A percentile compares a stretch with the other conserved stretches of the same genome.
phyloP scores from a whole-genome alignment of 2,888 invertebrate species.

The Drosophila quinaria region DNA sequence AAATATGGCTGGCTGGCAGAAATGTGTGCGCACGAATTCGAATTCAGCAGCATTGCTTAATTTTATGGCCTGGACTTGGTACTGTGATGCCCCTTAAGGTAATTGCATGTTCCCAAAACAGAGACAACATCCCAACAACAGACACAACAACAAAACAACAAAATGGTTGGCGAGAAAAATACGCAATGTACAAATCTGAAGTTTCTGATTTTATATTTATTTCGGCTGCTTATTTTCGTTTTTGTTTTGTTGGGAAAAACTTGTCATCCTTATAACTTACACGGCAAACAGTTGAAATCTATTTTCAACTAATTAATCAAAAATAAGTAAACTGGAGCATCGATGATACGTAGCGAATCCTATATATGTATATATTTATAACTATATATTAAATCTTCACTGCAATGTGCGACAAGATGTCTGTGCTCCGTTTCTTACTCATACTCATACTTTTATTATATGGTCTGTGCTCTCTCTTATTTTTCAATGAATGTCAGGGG shows the following conservation, averaged over 20 bases:
- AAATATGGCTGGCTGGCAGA: conserved; percentile 53
- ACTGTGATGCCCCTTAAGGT: conserved; percentile 53
- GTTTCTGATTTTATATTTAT: conserved; percentile 29
- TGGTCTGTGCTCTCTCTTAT: conserved; percentile 21
- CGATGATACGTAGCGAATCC: conserved; percentile 60
- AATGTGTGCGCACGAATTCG: conserved; percentile 48
- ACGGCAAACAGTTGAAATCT: conserved; percentile 60
- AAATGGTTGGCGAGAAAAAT: conserved; percentile 46
- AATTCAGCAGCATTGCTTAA: conserved; percentile 22
- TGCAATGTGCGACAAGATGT: conserved; percentile 54
- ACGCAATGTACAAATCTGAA: conserved; percentile 32
- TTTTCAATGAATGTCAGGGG: conserved; percentile 59
- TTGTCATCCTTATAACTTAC: conserved; percentile 69
- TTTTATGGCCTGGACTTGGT: conserved; percentile 26
- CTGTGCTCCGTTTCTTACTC: conserved; percentile 46
- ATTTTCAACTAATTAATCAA: conserved; percentile 81
- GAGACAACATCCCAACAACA: conserved; percentile 23
- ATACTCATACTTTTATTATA: conserved; percentile 12
- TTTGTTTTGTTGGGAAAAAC: conserved; percentile 43
- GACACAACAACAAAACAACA: conserved; percentile 23
- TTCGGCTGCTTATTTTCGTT: background rate
- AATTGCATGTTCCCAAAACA: conserved; percentile 56
- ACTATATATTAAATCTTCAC: conserved; percentile 29
- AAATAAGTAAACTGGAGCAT: conserved; percentile 81
- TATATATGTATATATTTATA: conserved; percentile 14